Evolutionary conservation across 2,113 vertebrate species (phyloP).

Genomic region (Bubo bubo): DNA sequence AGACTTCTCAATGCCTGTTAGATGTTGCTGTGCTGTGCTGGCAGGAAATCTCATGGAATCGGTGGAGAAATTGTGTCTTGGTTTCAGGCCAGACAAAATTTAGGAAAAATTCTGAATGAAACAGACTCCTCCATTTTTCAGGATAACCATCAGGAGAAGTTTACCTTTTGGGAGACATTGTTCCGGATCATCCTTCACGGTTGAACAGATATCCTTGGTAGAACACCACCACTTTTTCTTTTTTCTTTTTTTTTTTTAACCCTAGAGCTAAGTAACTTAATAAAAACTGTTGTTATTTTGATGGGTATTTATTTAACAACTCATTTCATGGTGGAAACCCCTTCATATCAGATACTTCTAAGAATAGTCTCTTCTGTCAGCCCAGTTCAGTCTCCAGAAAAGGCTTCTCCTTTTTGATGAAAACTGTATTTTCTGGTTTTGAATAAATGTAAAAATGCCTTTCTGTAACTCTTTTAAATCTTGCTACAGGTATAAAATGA

Average conservation of each 20-base stretch:
- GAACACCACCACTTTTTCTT: neutral
- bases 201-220: neutral
- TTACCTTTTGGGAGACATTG: neutral
- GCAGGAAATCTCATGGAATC: neutral
- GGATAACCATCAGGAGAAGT: neutral
- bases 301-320: neutral
- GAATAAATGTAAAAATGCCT: neutral
- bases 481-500: neutral
- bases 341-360: neutral
- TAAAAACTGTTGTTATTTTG: neutral
- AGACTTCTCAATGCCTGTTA: neutral
- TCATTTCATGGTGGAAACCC: neutral
- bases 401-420: neutral
- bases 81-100: neutral
- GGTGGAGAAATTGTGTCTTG: neutral
- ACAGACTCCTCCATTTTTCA: neutral
- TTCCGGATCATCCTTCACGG: neutral
- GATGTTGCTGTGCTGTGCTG: neutral
- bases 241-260: neutral
- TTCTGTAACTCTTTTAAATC: neutral
- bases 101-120: neutral
- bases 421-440: neutral
- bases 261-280: neutral
- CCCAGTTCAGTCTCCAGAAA: neutral
- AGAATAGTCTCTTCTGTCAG: neutral